Evolutionary conservation across 2,113 vertebrate species (phyloP).

Genomic region (Eublepharis macularius): DNA sequence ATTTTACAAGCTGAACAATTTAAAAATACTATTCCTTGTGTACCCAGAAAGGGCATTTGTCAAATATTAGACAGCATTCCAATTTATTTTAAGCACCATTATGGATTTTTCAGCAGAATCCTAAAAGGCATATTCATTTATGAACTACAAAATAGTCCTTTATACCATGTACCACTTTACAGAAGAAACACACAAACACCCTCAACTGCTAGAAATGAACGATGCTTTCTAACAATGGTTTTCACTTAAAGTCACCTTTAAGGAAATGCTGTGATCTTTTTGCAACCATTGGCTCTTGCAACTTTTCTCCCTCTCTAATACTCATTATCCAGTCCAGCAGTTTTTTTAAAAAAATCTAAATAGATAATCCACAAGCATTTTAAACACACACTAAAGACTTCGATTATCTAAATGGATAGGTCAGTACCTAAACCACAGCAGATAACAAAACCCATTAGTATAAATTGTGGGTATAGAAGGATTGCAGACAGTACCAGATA

Average conservation of each 20-base stretch:
- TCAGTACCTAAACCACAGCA: constrained; percentile 35
- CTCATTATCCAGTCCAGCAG: constrained; percentile 25
- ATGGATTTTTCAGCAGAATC: constrained; percentile 18
- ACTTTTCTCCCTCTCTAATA: constrained; percentile 36
- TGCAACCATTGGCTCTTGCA: constrained; percentile 38
- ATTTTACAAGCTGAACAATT: constrained; percentile 24
- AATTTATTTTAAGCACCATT: constrained; percentile 29
- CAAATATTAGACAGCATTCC: not conserved
- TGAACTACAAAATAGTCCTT: constrained; percentile 14
- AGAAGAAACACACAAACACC: constrained; percentile 23
- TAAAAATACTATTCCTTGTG: constrained; percentile 35
- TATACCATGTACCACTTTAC: not conserved
- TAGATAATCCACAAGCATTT: constrained; percentile 21
- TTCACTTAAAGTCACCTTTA: constrained; percentile 33
- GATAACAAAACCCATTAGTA: constrained; percentile 34
- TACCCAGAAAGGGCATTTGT: not conserved
- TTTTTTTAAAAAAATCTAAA: constrained; percentile 32
- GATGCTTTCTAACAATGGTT: constrained; percentile 31
- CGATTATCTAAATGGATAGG: constrained; percentile 30
- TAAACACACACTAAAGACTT: constrained; percentile 8
- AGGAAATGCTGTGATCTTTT: constrained; percentile 52
- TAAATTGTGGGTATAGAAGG: constrained; percentile 44
- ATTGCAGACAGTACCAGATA: constrained; percentile 18
- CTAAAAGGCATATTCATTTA: constrained; percentile 31
- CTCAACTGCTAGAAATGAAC: constrained; percentile 32